Percentiles rank a stretch among this genome's conserved stretches.
Conservation (phyloP, 2,113 vertebrate genomes). For the Nettapus auritus region DNA sequence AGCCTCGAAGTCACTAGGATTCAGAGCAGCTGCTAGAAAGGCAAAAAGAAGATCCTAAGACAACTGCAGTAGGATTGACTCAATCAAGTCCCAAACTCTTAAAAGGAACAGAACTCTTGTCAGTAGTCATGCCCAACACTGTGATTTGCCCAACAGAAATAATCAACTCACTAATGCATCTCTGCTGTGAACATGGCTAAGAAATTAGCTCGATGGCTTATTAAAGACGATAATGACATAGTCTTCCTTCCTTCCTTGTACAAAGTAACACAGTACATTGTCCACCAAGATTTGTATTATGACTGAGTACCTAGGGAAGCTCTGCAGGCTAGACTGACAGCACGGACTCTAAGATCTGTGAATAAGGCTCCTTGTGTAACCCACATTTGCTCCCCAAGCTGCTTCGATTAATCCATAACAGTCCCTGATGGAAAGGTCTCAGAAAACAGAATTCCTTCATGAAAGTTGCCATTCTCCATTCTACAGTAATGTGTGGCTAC, state of each 20-base stretch:
- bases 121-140: background rate
- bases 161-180: background rate
- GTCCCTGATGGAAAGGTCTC: too few species aligned
- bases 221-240: background rate
- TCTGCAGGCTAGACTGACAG: background rate
- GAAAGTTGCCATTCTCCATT: too few species aligned
- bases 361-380: slow-evolving; percentile 35
- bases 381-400: too few species aligned
- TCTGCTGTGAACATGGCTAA: background rate
- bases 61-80: background rate
- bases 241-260: background rate
- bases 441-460: too few species aligned
- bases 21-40: background rate
- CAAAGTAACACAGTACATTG: background rate
- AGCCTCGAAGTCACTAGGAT: background rate
- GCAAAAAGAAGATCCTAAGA: background rate
- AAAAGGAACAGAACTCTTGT: background rate
- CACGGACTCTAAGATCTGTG: background rate
- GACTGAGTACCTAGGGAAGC: background rate
- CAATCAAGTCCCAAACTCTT: background rate
- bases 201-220: background rate
- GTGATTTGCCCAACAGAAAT: background rate
- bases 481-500: too few species aligned
- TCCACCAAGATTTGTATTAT: background rate
- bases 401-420: too few species aligned